Evolutionary conservation across 2,888 invertebrate genomes (phyloP).

Genomic region (Drosophila falleni): DNA sequence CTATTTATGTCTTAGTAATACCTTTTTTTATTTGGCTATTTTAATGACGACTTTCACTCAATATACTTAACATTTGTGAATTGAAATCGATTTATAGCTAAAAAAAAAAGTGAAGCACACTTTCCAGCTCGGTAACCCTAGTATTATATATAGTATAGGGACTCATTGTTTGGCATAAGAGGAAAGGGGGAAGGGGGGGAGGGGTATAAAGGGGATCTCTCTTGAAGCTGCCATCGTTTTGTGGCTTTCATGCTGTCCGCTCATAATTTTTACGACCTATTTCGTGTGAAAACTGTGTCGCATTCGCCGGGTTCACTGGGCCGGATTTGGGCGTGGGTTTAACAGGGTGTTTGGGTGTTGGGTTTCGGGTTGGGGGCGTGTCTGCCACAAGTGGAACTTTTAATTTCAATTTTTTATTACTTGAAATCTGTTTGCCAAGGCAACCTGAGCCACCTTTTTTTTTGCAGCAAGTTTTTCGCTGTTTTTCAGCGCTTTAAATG

Average conservation of each 20-base stretch:
- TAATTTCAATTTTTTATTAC: slow-evolving; percentile 76
- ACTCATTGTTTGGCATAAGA: slow-evolving; percentile 13
- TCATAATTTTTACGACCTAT: slow-evolving; percentile 72
- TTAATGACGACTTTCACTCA: slow-evolving; percentile 7
- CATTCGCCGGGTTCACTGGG: slow-evolving; percentile 10
- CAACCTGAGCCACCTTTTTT: slow-evolving; percentile 48
- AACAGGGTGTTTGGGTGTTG: too few relatives aligned
- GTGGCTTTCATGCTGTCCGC: slow-evolving; percentile 41
- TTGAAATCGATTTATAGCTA: slow-evolving; percentile 19
- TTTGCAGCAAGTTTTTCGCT: slow-evolving; percentile 31
- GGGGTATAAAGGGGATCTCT: slow-evolving; percentile 4
- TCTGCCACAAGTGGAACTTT: slow-evolving; percentile 63
- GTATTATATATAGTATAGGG: not conserved
- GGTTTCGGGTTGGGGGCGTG: slow-evolving; percentile 13
- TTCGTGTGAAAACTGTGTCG: slow-evolving; percentile 67
- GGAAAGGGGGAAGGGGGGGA: not conserved
- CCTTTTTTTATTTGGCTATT: not conserved
- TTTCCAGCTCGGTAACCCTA: slow-evolving; percentile 27
- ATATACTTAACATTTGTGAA: slow-evolving; percentile 14
- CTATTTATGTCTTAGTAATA: not conserved
- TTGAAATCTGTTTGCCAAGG: slow-evolving; percentile 57
- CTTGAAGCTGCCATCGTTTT: slow-evolving; percentile 32
- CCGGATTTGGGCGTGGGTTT: not conserved
- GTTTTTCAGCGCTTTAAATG: slow-evolving; percentile 46
- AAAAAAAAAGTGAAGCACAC: slow-evolving; percentile 15